These are phyloP conservation scores for Coregonus ussuriensis DNA, from an alignment of 2,797 vertebrate species.

Conservation along the genomic window DNA sequence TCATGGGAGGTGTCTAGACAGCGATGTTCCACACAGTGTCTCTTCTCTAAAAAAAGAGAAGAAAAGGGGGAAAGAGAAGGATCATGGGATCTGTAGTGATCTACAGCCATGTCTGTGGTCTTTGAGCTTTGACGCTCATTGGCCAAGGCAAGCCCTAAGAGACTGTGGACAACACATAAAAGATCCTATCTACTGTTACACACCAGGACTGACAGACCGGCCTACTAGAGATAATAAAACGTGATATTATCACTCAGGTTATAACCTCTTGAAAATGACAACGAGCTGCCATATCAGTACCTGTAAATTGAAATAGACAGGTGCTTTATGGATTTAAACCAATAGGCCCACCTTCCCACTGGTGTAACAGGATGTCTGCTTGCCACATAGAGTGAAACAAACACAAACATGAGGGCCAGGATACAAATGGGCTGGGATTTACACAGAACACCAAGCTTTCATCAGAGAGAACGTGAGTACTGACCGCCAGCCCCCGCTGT, in stretches of 20 bases:
- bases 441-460: slow-evolving; percentile 26
- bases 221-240: neutral
- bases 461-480: slow-evolving; percentile 14
- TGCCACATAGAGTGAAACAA: neutral
- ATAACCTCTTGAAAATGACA: neutral
- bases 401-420: neutral
- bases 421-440: slow-evolving; percentile 26
- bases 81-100: neutral
- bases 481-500: slow-evolving; percentile 6
- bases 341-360: too few relatives aligned
- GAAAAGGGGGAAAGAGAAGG: slow-evolving; percentile 8
- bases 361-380: neutral
- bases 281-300: neutral
- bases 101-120: neutral
- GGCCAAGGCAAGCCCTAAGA: neutral
- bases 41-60: slow-evolving; percentile 16
- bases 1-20: slow-evolving; percentile 76
- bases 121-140: neutral
- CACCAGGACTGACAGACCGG: neutral
- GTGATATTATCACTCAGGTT: neutral
- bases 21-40: slow-evolving; percentile 62
- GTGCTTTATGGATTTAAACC: neutral
- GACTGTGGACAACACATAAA: neutral
- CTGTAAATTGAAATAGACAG: neutral
- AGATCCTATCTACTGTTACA: neutral